Evolutionary conservation across 2,113 vertebrate species (phyloP), one percentile per base, ranked within the genome.

Genomic region (Myocastor coypus): DNA sequence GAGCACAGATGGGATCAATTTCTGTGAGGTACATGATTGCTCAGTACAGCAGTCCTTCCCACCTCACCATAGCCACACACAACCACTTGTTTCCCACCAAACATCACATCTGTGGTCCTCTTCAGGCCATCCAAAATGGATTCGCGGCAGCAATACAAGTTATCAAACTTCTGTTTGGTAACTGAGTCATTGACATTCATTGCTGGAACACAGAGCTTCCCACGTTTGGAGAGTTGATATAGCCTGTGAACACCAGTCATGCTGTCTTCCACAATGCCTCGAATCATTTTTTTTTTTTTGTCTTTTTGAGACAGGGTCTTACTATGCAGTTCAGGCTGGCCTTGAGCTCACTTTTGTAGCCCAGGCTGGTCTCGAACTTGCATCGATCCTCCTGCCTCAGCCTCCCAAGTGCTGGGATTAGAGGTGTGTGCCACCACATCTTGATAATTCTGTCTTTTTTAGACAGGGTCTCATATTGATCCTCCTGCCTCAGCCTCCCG

Each of bases 111-210:
- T 14, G 99, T 99, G 97, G 99, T 99, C 98, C 99, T 99, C 98
- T 99, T 99, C 98, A 99, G 98, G 95, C 99, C 99, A 3, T 99
- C 99, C 97, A 99, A 98, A 97, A 99, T 99, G 95, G 99, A 99
- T 88, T 99, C 99, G 95, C 99, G 98, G 98, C 99, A 99, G 99
- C 99, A 99, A 94, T 99, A 99, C 9, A 99, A 98, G 98, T 99
- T 99, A 97, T 99, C 99, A 92, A 99, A 99, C 95, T 99, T 99
- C 99, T 99, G 99, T 97, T 99, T 99, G 98, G 99, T 99, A 96
- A 99, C 99, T 0, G 99, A 99, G 98, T 99, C 99, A 0, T 99
- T 99, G 68, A 99, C 99, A 0, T 99, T 99, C 99, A 99, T 99
- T 77, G 99, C 99, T 32, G 99, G 99, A 86, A 99, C 99, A 69